Percentiles rank a stretch among this genome's conserved stretches.
phyloP scores from a whole-genome alignment of 2,888 invertebrate species.

The Campopleginae sp. region DNA sequence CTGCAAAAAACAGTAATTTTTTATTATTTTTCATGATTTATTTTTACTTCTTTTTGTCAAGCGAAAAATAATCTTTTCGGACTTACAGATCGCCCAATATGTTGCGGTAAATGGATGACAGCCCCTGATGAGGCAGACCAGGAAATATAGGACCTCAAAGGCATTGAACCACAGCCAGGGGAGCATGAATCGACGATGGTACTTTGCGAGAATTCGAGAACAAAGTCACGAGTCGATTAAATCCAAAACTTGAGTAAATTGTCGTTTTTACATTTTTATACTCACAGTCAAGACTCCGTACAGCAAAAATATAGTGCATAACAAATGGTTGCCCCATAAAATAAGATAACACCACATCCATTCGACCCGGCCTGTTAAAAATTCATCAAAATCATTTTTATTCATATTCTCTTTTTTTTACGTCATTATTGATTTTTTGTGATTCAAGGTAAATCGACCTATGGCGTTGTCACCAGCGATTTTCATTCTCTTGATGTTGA shows the following conservation, averaged over 20 bases:
- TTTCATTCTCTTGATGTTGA: constrained; percentile 83
- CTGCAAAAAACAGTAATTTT: constrained; percentile 69
- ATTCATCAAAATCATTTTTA: constrained; percentile 28
- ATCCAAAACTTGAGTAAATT: background rate
- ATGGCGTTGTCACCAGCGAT: constrained; percentile 83
- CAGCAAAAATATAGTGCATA: constrained; percentile 82
- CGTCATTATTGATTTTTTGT: background rate
- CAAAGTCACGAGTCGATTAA: constrained; percentile 4
- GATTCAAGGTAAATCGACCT: constrained; percentile 74
- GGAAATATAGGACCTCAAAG: constrained; percentile 81
- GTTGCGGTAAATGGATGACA: constrained; percentile 64
- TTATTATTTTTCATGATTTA: too few species aligned
- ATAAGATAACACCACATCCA: constrained; percentile 83
- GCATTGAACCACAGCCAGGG: constrained; percentile 84
- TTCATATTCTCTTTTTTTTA: background rate
- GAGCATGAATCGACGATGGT: constrained; percentile 82
- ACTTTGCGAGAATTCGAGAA: constrained; percentile 73
- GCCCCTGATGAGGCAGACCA: constrained; percentile 78
- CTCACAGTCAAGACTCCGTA: constrained; percentile 83
- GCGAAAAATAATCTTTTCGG: background rate
- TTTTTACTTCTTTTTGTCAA: background rate
- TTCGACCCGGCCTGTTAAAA: constrained; percentile 82
- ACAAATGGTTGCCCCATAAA: constrained; percentile 82
- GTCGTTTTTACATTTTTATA: background rate
- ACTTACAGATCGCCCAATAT: constrained; percentile 76